Percentiles rank a stretch among this genome's conserved stretches.
phyloP scores from a whole-genome alignment of 2,113 vertebrate species.

The Eupsittula cactorum region DNA sequence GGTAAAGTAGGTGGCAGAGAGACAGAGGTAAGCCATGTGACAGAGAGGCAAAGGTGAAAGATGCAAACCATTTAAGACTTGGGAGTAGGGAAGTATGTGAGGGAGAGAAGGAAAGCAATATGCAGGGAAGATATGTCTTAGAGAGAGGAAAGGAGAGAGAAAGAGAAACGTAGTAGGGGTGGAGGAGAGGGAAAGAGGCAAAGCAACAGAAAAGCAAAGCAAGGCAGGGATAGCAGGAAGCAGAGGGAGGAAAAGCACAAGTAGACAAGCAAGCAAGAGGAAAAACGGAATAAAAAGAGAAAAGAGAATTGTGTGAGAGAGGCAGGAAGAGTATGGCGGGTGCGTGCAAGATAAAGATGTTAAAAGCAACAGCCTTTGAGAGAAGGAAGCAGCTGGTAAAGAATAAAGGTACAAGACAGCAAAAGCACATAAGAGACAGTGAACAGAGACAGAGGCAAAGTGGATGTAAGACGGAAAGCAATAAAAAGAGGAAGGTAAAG shows the following conservation, averaged over 20 bases:
- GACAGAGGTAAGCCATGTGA: background rate
- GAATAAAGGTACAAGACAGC: background rate
- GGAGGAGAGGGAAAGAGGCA: background rate
- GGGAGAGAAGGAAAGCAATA: background rate
- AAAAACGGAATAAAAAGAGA: background rate
- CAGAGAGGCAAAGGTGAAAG: background rate
- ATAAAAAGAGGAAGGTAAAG: background rate
- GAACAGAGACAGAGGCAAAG: background rate
- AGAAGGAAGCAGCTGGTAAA: background rate
- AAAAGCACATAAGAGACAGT: background rate
- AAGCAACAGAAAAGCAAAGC: background rate
- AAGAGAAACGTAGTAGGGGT: background rate
- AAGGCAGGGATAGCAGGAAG: background rate
- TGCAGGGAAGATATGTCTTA: background rate
- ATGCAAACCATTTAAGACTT: background rate
- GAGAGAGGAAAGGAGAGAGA: too few relatives aligned
- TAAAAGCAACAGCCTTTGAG: background rate
- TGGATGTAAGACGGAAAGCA: background rate
- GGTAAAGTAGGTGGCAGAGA: background rate
- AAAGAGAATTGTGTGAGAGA: background rate
- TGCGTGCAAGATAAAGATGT: accelerated
- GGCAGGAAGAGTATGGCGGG: background rate
- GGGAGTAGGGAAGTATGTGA: background rate
- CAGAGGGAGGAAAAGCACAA: background rate
- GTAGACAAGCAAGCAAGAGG: background rate